These are phyloP conservation scores for Pheosia gnoma DNA, from an alignment of 2,888 invertebrate species.

Conservation along the genomic window DNA sequence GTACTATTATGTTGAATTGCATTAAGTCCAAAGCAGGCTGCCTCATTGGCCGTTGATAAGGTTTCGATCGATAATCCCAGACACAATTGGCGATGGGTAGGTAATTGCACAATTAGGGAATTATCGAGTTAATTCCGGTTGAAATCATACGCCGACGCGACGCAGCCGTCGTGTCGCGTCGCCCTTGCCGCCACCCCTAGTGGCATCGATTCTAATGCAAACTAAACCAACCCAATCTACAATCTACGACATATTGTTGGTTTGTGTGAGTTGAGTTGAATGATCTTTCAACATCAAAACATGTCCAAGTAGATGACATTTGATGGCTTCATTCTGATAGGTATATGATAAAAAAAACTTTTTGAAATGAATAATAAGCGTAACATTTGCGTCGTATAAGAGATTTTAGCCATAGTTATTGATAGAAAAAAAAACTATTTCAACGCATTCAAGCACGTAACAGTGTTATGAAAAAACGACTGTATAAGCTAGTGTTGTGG, in stretches of 20 bases:
- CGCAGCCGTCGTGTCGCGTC: slow-evolving; percentile 29
- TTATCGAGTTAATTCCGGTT: slow-evolving; percentile 79
- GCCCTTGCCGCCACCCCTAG: slow-evolving; percentile 40
- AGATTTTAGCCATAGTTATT: too few species aligned
- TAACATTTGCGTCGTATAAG: too few species aligned
- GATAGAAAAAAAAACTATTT: too few species aligned
- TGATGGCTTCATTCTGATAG: too few species aligned
- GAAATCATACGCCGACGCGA: slow-evolving; percentile 67
- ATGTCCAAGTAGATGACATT: too few species aligned
- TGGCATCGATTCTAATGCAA: slow-evolving; percentile 67
- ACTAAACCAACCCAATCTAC: slow-evolving; percentile 60
- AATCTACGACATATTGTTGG: slow-evolving; percentile 69
- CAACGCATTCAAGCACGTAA: too few species aligned
- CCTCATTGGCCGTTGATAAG: slow-evolving; percentile 39
- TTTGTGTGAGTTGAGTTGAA: slow-evolving; percentile 41
- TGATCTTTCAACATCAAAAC: not conserved
- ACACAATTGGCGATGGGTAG: slow-evolving; percentile 72
- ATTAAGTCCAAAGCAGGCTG: slow-evolving; percentile 33
- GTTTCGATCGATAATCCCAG: slow-evolving; percentile 58
- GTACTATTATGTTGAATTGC: not conserved
- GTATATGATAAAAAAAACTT: too few species aligned
- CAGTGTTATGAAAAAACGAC: too few species aligned
- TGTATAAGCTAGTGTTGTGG: too few species aligned
- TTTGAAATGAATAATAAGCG: too few species aligned
- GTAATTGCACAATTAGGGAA: slow-evolving; percentile 80